Evolutionary conservation across 2,113 vertebrate species (phyloP), one percentile per base, ranked within the genome.

Genomic region (Patagioenas fasciata): DNA sequence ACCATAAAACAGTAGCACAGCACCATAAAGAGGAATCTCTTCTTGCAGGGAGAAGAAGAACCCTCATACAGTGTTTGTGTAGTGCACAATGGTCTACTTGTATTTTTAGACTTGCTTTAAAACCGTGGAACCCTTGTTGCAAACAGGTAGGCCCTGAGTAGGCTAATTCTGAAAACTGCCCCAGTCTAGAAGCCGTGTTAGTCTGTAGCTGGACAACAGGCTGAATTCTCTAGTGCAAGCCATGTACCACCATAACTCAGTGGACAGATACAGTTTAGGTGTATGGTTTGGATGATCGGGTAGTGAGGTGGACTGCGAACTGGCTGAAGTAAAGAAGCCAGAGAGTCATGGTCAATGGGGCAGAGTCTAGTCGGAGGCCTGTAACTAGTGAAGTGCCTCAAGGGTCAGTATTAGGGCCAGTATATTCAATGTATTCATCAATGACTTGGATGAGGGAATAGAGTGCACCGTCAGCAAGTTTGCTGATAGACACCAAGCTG

Each of bases 131-230:
- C 5, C 40, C 31, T 61, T 65, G 28, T 16, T 0, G 2, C 16
- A 81, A 82, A 74, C 40, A 82, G 42, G 21, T 32, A 71, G 42
- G 38, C 23, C 31, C 34, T 48, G 28, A 47, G 32, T 3, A 6
- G 10, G 5, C 11, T 31, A 32, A 47, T 70, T 57, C 24, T 60
- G 42, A 50, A 51, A 93, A 57, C 0, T 1, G 1, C 2, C 5
- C 8, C 31, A 54, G 23, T 47, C 25, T 42, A 64, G 42, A 81
- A 82, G 13, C 4, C 42, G 40, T 34, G 10, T 48, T n/a, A 78
- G 5, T 5, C 10, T 28, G 34, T 9, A 1, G 0, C 53, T 50
- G 19, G 26, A 60, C 19, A 10, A 71, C 10, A n/a, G 1, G 4
- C 26, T 86, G 34, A 44, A 12, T 38, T 61, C 50, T 61, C 36